Conservation (phyloP, 2,888 invertebrate species). For the Netelia melanura region DNA sequence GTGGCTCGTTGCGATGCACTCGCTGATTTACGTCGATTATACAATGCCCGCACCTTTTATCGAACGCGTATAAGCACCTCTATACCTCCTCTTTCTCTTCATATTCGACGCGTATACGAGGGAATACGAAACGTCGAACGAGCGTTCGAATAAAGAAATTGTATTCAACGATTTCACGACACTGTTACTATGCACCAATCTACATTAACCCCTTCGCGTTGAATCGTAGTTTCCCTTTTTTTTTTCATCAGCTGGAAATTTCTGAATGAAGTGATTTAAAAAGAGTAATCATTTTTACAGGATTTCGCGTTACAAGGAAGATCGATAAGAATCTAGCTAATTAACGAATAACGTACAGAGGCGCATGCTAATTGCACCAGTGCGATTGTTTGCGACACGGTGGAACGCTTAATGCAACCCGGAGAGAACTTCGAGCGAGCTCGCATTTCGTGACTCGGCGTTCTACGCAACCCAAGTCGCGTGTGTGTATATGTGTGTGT, state of each 20-base stretch:
- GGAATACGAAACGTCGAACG: not conserved
- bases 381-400: constrained; percentile 16
- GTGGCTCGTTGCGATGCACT: constrained; percentile 67
- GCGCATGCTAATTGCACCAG: constrained; percentile 35
- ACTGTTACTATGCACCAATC: not conserved
- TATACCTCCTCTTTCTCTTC: constrained; percentile 24
- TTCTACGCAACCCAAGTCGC: constrained; percentile 22
- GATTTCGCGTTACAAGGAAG: not conserved
- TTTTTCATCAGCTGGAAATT: not conserved
- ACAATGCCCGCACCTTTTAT: constrained; percentile 53
- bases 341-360: constrained; percentile 42
- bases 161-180: not conserved
- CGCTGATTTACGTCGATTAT: constrained; percentile 63
- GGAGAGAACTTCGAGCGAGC: constrained; percentile 36
- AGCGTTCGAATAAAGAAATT: not conserved
- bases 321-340: constrained; percentile 44
- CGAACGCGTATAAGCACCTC: constrained; percentile 43
- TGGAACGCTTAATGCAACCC: constrained; percentile 39
- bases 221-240: not conserved
- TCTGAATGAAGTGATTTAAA: constrained; percentile 24
- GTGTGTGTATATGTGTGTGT: constrained; percentile 17
- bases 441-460: constrained; percentile 45
- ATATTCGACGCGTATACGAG: not conserved
- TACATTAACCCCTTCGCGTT: not conserved
- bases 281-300: constrained; percentile 10